phyloP scores from a whole-genome alignment of 2,797 vertebrate species.

The Anguilla obscura region DNA sequence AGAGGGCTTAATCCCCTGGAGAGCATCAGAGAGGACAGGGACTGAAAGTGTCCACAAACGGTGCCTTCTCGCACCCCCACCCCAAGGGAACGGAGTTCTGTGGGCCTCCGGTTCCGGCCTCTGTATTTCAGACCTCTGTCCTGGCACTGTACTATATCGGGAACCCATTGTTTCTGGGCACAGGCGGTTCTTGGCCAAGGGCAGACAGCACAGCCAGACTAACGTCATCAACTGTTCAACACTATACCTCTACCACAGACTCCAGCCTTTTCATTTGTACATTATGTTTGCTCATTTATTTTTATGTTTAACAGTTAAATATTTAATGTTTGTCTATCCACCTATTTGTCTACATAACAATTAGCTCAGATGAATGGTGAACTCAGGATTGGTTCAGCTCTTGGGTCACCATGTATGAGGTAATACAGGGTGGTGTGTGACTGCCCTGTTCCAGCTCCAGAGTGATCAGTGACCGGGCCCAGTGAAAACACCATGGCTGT shows the following conservation, averaged over 20 bases:
- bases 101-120: neutral
- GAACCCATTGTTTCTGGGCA: neutral
- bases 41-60: constrained; percentile 21
- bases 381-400: neutral
- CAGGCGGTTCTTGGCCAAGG: neutral
- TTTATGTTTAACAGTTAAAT: neutral
- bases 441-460: neutral
- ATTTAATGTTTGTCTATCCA: neutral
- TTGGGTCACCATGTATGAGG: neutral
- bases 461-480: neutral
- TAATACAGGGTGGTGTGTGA: neutral
- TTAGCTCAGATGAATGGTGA: neutral
- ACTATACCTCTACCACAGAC: neutral
- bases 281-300: neutral
- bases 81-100: neutral
- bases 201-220: neutral
- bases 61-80: constrained; percentile 38
- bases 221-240: neutral
- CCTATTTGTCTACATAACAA: neutral
- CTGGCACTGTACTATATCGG: neutral
- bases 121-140: neutral
- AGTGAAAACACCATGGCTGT: neutral
- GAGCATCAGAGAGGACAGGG: constrained; percentile 38
- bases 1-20: constrained; percentile 48
- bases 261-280: neutral